Conservation (phyloP, 2,888 invertebrate genomes). For the Frankliniella intonsa region DNA sequence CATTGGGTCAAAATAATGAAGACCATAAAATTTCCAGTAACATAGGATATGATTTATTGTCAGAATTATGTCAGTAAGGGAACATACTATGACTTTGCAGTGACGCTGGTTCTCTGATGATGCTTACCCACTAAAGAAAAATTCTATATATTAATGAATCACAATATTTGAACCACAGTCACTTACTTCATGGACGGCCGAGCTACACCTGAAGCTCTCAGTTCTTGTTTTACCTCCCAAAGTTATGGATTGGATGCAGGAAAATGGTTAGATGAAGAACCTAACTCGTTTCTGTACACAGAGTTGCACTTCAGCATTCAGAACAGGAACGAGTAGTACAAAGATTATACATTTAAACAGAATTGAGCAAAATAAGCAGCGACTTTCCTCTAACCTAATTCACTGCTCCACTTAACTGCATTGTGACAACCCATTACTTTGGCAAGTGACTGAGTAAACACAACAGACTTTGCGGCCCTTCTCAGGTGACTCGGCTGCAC, state of each 20-base stretch:
- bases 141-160: conserved; percentile 25
- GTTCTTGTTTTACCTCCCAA: not conserved
- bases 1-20: not conserved
- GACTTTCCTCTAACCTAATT: not conserved
- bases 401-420: conserved; percentile 6
- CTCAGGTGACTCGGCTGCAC: conserved; percentile 7
- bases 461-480: not conserved
- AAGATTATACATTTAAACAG: not conserved
- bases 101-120: conserved; percentile 20
- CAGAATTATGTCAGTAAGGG: not conserved
- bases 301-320: not conserved
- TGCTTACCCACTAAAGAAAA: conserved; percentile 26
- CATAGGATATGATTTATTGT: conserved; percentile 19
- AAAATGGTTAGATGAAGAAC: not conserved
- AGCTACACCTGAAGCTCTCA: conserved; percentile 23
- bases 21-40: not conserved
- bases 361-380: conserved; percentile 23
- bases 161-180: conserved; percentile 26
- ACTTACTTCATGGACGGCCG: conserved; percentile 26
- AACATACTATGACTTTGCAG: conserved; percentile 10
- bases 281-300: not conserved
- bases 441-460: not conserved
- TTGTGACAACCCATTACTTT: not conserved
- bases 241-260: conserved; percentile 9
- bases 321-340: conserved; percentile 4